phyloP scores from a whole-genome alignment of 2,888 invertebrate genomes.

The Ornithoptera alexandrae region DNA sequence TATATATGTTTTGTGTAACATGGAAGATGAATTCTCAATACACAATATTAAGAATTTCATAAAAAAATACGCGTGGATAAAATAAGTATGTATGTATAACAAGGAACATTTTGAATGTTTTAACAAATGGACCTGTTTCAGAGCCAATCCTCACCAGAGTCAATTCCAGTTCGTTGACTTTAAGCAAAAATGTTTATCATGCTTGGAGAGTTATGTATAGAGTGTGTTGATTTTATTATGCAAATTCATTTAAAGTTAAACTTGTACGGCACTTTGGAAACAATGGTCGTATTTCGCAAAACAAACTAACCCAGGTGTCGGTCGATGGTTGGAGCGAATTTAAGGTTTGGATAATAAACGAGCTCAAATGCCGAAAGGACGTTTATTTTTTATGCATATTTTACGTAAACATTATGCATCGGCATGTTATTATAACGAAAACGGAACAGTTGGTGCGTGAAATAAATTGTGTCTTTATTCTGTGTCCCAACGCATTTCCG shows the following conservation, averaged over 20 bases:
- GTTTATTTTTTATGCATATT: not conserved
- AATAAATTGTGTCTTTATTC: constrained; percentile 5
- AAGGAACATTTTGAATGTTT: not conserved
- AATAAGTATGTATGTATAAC: not conserved
- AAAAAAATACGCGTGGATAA: not conserved
- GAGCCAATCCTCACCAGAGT: not conserved
- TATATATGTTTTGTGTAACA: not conserved
- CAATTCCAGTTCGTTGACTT: constrained; percentile 24
- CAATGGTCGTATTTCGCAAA: constrained; percentile 25
- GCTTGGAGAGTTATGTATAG: constrained; percentile 26
- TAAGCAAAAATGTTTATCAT: constrained; percentile 26
- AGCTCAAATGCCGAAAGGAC: not conserved
- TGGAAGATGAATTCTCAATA: not conserved
- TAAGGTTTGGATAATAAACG: constrained; percentile 10
- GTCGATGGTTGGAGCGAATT: constrained; percentile 1
- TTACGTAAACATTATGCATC: not conserved
- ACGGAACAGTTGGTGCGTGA: not conserved
- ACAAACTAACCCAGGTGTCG: constrained; percentile 4
- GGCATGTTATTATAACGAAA: not conserved
- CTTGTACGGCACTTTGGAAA: constrained; percentile 26
- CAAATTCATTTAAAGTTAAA: constrained; percentile 31
- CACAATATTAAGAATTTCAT: not conserved
- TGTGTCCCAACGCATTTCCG: constrained; percentile 6
- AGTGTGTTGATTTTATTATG: constrained; percentile 28
- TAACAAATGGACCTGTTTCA: constrained; percentile 14